Conservation (phyloP, 1,140 invertebrate species). For the Epicauta chinensis region DNA sequence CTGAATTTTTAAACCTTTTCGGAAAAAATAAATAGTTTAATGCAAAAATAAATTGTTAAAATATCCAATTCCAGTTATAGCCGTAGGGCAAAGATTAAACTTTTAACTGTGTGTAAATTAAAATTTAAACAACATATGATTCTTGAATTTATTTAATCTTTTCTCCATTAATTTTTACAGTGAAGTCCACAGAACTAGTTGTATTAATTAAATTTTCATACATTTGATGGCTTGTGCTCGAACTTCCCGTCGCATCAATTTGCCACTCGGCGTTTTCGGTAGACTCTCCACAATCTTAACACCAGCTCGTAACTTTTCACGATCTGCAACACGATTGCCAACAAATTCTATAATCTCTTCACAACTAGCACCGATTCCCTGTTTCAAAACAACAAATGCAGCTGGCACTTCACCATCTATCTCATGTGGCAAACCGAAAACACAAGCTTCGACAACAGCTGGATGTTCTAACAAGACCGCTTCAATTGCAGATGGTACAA, state of each 20-base stretch:
- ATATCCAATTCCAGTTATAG: too few relatives aligned
- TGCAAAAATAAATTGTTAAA: too few relatives aligned
- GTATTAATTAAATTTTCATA: too few relatives aligned
- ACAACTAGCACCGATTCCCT: not conserved
- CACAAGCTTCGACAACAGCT: slow-evolving; percentile 62
- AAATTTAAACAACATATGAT: too few relatives aligned
- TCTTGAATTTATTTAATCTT: too few relatives aligned
- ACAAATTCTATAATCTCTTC: slow-evolving; percentile 12
- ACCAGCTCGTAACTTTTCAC: slow-evolving; percentile 30
- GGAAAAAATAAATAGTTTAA: too few relatives aligned
- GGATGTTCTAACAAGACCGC: slow-evolving; percentile 62
- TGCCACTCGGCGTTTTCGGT: slow-evolving; percentile 10
- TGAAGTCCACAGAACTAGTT: too few relatives aligned
- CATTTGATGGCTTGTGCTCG: too few relatives aligned
- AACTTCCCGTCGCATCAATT: slow-evolving; percentile 4
- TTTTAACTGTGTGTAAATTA: too few relatives aligned
- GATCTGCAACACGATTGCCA: slow-evolving; percentile 3
- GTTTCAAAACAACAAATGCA: slow-evolving; percentile 51
- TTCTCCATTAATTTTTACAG: too few relatives aligned
- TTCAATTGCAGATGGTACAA: slow-evolving; percentile 69
- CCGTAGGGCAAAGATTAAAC: too few relatives aligned
- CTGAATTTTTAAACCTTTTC: too few relatives aligned
- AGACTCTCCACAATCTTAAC: slow-evolving; percentile 17
- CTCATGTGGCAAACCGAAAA: slow-evolving; percentile 62
- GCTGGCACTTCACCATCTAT: slow-evolving; percentile 58